Percentiles rank a stretch among this genome's conserved stretches.
phyloP scores from a whole-genome alignment of 2,113 vertebrate genomes.

The Puma concolor region DNA sequence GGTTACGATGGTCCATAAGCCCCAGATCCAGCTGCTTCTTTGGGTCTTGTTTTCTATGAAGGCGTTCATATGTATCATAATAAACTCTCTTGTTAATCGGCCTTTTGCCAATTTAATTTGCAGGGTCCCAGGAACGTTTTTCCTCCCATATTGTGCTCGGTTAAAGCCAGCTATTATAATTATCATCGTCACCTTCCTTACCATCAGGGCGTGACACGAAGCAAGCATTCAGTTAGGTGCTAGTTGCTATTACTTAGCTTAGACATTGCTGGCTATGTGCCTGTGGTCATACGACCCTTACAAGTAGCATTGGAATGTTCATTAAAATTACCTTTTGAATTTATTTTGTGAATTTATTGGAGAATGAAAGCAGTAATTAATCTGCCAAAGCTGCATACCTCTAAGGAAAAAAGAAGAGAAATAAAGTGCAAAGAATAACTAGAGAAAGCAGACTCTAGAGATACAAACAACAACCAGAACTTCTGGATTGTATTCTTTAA shows the following conservation, averaged over 20 bases:
- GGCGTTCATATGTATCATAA: not conserved
- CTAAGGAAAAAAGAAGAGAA: not conserved
- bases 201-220: not conserved
- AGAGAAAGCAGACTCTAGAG: not conserved
- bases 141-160: not conserved
- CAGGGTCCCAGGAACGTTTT: not conserved
- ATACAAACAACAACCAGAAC: not conserved
- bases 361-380: not conserved
- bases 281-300: not conserved
- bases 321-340: not conserved
- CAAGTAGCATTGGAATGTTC: not conserved
- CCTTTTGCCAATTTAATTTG: not conserved
- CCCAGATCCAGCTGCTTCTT: not conserved
- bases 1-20: not conserved
- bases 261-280: not conserved
- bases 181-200: not conserved
- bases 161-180: not conserved
- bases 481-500: not conserved
- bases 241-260: not conserved
- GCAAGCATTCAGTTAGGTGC: not conserved
- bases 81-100: not conserved
- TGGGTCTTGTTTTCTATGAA: not conserved
- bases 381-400: not conserved
- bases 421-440: not conserved
- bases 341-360: constrained; percentile 11